Conservation (phyloP, 2,888 invertebrate genomes). For the Nemotelus pantherinus region DNA sequence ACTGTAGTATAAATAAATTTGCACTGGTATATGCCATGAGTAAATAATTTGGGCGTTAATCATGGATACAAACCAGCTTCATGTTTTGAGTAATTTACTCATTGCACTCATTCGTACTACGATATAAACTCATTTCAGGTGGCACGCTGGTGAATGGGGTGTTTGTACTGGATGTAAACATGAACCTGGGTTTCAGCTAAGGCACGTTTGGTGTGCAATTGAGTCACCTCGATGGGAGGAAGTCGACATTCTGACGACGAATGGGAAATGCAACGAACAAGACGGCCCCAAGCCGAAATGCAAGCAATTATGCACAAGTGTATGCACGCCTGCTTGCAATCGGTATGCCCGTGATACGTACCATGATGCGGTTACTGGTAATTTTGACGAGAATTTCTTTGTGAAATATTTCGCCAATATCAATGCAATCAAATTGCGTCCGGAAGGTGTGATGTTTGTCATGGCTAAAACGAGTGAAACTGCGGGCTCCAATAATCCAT, state of each 20-base stretch:
- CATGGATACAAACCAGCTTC: neutral
- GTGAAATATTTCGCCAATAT: constrained; percentile 11
- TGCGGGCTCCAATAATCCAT: constrained; percentile 12
- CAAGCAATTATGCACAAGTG: constrained; percentile 60
- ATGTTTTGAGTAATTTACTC: neutral
- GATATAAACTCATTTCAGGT: constrained; percentile 61
- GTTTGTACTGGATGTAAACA: constrained; percentile 69
- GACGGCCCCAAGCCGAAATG: constrained; percentile 57
- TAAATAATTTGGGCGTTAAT: neutral
- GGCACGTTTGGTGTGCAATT: constrained; percentile 67
- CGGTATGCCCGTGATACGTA: neutral
- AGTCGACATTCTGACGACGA: constrained; percentile 65
- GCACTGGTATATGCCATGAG: neutral
- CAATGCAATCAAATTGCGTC: constrained; percentile 22
- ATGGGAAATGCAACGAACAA: constrained; percentile 57
- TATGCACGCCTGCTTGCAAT: constrained; percentile 25
- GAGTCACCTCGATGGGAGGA: constrained; percentile 64
- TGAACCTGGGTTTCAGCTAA: constrained; percentile 63
- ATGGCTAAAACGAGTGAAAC: constrained; percentile 7
- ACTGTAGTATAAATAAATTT: neutral
- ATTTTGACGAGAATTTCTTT: constrained; percentile 17
- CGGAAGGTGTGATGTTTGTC: constrained; percentile 7
- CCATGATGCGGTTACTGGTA: neutral
- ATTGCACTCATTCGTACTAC: neutral
- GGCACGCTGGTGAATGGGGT: constrained; percentile 74